phyloP scores from a whole-genome alignment of 2,888 invertebrate genomes.

The Amiota minor region DNA sequence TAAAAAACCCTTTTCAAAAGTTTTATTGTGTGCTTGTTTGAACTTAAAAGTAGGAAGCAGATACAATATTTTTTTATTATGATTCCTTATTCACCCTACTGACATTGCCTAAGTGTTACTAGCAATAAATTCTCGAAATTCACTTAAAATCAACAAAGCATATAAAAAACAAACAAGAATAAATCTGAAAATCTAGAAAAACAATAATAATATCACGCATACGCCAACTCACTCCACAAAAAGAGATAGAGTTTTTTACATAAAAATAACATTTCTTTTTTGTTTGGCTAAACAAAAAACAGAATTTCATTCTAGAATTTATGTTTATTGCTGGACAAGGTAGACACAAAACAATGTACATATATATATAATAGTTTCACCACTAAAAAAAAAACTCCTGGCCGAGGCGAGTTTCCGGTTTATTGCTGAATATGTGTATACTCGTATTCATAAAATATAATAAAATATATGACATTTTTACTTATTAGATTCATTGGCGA shows the following conservation, averaged over 20 bases:
- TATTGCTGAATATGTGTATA: too few relatives aligned
- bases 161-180: not conserved
- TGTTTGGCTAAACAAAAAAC: too few relatives aligned
- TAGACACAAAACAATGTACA: too few relatives aligned
- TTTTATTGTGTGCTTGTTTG: constrained; percentile 20
- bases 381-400: too few relatives aligned
- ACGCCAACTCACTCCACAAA: not conserved
- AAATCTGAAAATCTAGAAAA: not conserved
- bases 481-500: too few relatives aligned
- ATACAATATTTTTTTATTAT: not conserved
- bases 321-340: too few relatives aligned
- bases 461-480: too few relatives aligned
- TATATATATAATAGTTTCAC: too few relatives aligned
- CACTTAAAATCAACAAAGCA: constrained; percentile 20
- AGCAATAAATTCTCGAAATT: constrained; percentile 23
- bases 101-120: not conserved
- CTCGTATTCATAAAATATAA: too few relatives aligned
- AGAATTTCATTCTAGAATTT: too few relatives aligned
- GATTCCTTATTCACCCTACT: not conserved
- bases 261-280: not conserved
- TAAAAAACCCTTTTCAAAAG: constrained; percentile 35
- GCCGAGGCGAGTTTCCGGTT: too few relatives aligned
- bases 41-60: constrained; percentile 7
- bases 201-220: not conserved
- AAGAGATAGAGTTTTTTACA: not conserved